Evolutionary conservation across 2,797 vertebrate species (phyloP), one percentile per base, ranked within the genome.

Genomic region (Pangasius larnaudii): DNA sequence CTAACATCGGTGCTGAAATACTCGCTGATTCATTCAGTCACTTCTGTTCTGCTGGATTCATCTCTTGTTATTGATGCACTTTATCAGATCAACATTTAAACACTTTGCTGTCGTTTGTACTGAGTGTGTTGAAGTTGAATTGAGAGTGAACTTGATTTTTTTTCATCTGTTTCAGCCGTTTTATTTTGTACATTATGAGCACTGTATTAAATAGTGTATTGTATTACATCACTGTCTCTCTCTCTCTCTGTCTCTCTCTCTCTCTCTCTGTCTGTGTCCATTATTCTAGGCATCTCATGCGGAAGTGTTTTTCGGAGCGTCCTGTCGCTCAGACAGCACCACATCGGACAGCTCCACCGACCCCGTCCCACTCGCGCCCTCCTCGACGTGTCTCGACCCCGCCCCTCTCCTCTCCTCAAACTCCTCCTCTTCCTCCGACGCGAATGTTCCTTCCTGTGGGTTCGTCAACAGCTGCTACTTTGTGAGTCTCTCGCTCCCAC

Each of bases 391-490:
- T 56, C 59, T 88, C 88, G 96, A 95, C 88, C 95, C 95, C 42
- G 93, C 94, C 78, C 89, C 78, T n/a, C 8, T 77, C 16, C 90
- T 94, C 85, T 96, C 94, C 1, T 93, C 95, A 86, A 96, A 96
- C 92, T 95, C 95, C 58, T 93, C 95, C 85, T 87, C 86, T n/a
- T 81, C 88, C 61, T 91, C 94, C 0, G 94, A 95, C 67, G 89
- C 92, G 72, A 90, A 89, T 2, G 86, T 96, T 77, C 92, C 95
- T 89, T 94, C 95, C 81, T 96, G 96, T 88, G 96, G 96, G 90
- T 97, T 97, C 59, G 96, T 97, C 92, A 97, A 97, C 94, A 96
- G 95, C 93, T 96, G 95, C 93, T 96, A 96, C 91, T 96, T 96
- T 88, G 96, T 97, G 90, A 95, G 95, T 94, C 81, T 75, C 42